These are phyloP conservation scores for Drosophila nr. medialis DNA, from an alignment of 2,888 invertebrate species.

Conservation along the genomic window DNA sequence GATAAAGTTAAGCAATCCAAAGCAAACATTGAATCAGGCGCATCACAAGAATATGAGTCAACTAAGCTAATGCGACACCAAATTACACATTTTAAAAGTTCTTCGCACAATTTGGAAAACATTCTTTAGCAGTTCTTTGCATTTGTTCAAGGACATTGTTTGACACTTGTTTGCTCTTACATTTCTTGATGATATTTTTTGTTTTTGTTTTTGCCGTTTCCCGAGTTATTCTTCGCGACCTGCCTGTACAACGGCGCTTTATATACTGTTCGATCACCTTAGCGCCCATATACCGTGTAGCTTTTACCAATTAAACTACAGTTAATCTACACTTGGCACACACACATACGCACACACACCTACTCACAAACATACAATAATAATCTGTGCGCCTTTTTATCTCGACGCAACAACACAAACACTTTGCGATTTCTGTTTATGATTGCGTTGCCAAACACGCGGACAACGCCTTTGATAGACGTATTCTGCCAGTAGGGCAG, in stretches of 20 bases:
- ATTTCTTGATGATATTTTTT: slow-evolving; percentile 5
- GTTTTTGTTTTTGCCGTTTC: not conserved
- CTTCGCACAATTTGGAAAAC: not conserved
- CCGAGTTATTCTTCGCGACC: slow-evolving; percentile 57
- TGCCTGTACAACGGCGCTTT: slow-evolving; percentile 63
- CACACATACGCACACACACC: slow-evolving; percentile 24
- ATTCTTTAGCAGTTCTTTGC: not conserved
- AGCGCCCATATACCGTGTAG: slow-evolving; percentile 50
- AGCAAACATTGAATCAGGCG: slow-evolving; percentile 5
- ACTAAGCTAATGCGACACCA: slow-evolving; percentile 11
- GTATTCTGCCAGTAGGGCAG: not conserved
- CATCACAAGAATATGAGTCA: slow-evolving; percentile 3
- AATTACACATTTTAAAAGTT: not conserved
- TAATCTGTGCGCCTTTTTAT: slow-evolving; percentile 68
- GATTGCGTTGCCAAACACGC: slow-evolving; percentile 65
- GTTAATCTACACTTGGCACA: slow-evolving; percentile 68
- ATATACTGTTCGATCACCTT: slow-evolving; percentile 63
- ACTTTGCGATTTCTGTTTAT: slow-evolving; percentile 66
- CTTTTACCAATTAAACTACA: slow-evolving; percentile 67
- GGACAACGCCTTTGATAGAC: slow-evolving; percentile 58
- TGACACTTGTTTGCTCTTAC: slow-evolving; percentile 30
- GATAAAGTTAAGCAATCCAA: slow-evolving; percentile 19
- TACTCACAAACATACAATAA: slow-evolving; percentile 7
- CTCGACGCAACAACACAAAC: slow-evolving; percentile 62
- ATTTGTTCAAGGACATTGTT: not conserved